Evolutionary conservation across 2,113 vertebrate species (phyloP), one percentile per base, ranked within the genome.

Genomic region (Lathamus discolor): DNA sequence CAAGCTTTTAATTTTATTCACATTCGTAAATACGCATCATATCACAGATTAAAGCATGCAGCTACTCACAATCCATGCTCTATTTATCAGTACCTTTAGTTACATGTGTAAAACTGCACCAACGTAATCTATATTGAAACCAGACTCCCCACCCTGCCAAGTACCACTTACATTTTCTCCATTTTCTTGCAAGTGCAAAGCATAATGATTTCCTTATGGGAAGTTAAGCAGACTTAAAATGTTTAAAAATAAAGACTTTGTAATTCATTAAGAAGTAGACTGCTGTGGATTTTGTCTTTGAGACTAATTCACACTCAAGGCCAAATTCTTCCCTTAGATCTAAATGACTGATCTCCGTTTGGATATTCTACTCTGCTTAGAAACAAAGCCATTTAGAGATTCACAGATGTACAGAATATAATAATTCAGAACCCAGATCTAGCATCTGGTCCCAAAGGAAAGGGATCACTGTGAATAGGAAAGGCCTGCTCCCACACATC

Each of bases 211-310:
- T 96, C 84, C 92, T 95, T 13, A 20, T 92, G 93, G 75, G 86
- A 95, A 93, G 92, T 84, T 86, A 63, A 88, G 83, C 48, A 37
- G 70, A 73, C 67, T 90, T 93, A 64, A 74, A 94, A 62, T 62
- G 63, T 64, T 96, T 86, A 77, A 93, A 97, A 97, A 95, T 89
- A 96, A 95, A 95, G 81, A 88, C 83, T 91, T 92, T 54, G 84
- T 88, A 96, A 88, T 85, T 95, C 93, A 95, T 95, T 95, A 95
- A 94, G 88, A 84, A 94, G 90, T 31, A 93, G n/a, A 75, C 91
- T 90, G 88, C 81, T 94, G 63, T 51, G 82, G 91, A 96, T 94
- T 91, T 89, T 91, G 79, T 90, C 92, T 95, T 95, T 96, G 86
- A 96, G 94, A 84, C 35, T 88, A 86, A 94, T 91, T 90, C 77